Conservation (phyloP, 2,888 invertebrate species). For the Flexamia atlantica region DNA sequence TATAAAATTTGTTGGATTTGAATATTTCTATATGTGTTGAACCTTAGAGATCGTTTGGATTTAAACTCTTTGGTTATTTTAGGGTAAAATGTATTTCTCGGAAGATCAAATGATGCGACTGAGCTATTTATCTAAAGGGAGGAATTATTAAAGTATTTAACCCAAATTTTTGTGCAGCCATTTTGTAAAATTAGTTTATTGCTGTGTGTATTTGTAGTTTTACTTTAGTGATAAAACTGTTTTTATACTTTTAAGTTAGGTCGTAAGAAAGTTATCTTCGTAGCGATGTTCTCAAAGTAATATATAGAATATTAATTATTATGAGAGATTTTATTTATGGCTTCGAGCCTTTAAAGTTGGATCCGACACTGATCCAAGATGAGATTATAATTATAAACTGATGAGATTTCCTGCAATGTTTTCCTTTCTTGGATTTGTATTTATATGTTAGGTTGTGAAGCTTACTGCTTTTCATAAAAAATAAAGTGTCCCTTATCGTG, state of each 20-base stretch:
- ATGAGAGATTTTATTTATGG: not conserved
- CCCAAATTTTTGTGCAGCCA: not conserved
- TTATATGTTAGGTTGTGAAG: not conserved
- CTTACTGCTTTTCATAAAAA: not conserved
- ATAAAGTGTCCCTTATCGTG: no score
- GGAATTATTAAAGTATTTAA: not conserved
- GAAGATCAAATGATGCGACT: not conserved
- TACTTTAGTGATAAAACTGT: slow-evolving; percentile 22
- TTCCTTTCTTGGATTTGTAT: not conserved
- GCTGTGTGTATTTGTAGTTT: slow-evolving; percentile 42
- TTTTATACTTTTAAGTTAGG: slow-evolving; percentile 51
- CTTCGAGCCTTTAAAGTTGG: slow-evolving; percentile 9
- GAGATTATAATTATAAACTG: no score
- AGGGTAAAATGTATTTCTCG: not conserved
- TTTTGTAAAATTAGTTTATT: slow-evolving; percentile 26
- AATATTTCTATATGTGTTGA: not conserved
- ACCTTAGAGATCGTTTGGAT: not conserved
- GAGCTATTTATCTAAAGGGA: not conserved
- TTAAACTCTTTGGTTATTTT: not conserved
- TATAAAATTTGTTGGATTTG: slow-evolving; percentile 5
- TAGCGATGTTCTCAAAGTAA: slow-evolving; percentile 41
- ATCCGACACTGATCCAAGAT: not conserved
- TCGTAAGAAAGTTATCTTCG: slow-evolving; percentile 18
- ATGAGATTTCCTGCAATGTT: not conserved
- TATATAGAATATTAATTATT: slow-evolving; percentile 23